These are phyloP conservation scores for Microctonus aethiopoides DNA, from an alignment of 2,888 invertebrate species.

Conservation along the genomic window DNA sequence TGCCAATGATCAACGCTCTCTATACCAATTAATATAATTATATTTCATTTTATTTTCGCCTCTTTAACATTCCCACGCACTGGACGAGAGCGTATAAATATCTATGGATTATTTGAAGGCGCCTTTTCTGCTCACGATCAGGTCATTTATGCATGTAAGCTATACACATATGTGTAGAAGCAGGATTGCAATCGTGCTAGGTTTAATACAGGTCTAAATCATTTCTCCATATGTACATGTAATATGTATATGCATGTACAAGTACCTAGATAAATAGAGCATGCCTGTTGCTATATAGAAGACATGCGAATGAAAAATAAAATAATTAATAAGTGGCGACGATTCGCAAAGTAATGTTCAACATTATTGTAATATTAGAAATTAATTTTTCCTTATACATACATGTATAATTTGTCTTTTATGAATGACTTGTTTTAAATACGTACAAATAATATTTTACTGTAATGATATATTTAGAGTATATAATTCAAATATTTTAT, in stretches of 20 bases:
- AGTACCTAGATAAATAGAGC: slow-evolving; percentile 13
- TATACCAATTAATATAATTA: slow-evolving; percentile 19
- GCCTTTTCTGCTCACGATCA: background rate
- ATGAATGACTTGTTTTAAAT: background rate
- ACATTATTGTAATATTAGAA: background rate
- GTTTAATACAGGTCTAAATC: slow-evolving; percentile 12
- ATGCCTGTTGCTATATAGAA: background rate
- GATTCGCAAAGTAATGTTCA: background rate
- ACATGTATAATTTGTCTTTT: background rate
- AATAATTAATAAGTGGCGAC: background rate
- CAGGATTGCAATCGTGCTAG: background rate
- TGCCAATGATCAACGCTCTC: slow-evolving; percentile 14
- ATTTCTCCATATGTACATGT: background rate
- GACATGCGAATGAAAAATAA: background rate
- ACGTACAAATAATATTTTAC: background rate
- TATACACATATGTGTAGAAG: background rate
- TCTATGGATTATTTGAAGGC: background rate
- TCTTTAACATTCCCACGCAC: slow-evolving; percentile 24
- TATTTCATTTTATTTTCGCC: slow-evolving; percentile 20
- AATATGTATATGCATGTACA: background rate
- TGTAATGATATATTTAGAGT: background rate
- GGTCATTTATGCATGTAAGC: background rate
- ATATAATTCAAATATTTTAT: slow-evolving; percentile 24
- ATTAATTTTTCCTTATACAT: background rate
- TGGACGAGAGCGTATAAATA: background rate